A percentile compares a stretch with the other conserved stretches of the same genome.
phyloP scores from a whole-genome alignment of 1,140 invertebrate species.

The Limonius californicus region DNA sequence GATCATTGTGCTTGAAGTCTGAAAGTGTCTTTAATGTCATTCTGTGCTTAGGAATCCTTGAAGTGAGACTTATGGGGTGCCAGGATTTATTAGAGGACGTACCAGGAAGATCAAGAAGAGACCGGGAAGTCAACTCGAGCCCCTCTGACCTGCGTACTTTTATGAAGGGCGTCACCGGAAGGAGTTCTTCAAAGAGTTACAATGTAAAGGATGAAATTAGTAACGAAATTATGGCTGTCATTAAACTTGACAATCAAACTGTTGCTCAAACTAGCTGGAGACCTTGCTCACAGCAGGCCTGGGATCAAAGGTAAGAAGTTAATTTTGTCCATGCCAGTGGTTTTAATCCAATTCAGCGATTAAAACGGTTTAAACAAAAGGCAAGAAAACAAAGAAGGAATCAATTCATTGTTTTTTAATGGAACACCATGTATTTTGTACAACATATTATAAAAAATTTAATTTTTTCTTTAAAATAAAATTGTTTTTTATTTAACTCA shows the following conservation, averaged over 20 bases:
- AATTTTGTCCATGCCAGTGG: too few relatives aligned
- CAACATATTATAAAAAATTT: too few relatives aligned
- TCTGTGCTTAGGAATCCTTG: constrained; percentile 57
- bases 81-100: constrained; percentile 95
- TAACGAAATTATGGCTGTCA: constrained; percentile 96
- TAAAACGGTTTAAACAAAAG: too few relatives aligned
- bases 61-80: constrained; percentile 91
- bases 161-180: constrained; percentile 85
- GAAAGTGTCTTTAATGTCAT: too few relatives aligned
- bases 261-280: constrained; percentile 96
- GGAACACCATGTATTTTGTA: too few relatives aligned
- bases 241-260: constrained; percentile 95
- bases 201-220: constrained; percentile 95
- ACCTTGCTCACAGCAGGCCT: constrained; percentile 94
- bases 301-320: constrained; percentile 97
- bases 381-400: too few relatives aligned
- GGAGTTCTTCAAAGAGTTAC: constrained; percentile 90
- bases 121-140: constrained; percentile 74
- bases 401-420: too few relatives aligned
- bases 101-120: constrained; percentile 79
- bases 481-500: too few relatives aligned
- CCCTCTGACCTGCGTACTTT: constrained; percentile 88
- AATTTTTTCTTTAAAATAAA: too few relatives aligned
- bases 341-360: too few relatives aligned
- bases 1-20: too few relatives aligned